phyloP scores from a whole-genome alignment of 2,797 vertebrate species.

The Argya squamiceps region DNA sequence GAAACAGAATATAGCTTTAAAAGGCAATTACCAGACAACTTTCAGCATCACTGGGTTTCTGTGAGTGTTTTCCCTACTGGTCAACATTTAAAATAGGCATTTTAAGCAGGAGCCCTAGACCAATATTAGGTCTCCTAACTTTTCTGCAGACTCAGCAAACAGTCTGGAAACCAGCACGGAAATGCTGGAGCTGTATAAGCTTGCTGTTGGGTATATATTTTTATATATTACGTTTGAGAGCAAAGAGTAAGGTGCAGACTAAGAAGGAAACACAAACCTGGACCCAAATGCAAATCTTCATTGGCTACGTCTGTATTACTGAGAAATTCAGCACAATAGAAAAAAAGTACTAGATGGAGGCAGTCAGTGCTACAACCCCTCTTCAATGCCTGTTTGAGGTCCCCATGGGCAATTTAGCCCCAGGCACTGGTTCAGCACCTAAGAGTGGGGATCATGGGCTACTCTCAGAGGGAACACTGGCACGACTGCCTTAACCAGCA shows the following conservation, averaged over 20 bases:
- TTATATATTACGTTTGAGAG: rapidly evolving
- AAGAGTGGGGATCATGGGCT: rapidly evolving
- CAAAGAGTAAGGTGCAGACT: background rate
- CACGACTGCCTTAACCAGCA: background rate
- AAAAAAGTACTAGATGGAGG: background rate
- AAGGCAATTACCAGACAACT: background rate
- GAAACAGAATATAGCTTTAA: background rate
- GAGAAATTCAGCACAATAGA: background rate
- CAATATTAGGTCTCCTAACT: background rate
- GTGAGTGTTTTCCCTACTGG: background rate
- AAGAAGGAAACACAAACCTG: background rate
- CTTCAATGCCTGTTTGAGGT: background rate
- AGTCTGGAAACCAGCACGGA: background rate
- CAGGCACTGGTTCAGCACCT: background rate
- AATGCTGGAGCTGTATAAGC: background rate
- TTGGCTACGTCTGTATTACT: background rate
- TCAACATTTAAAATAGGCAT: background rate
- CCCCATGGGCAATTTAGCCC: background rate
- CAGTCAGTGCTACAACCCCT: background rate
- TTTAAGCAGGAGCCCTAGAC: background rate
- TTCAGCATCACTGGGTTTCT: background rate
- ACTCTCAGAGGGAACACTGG: rapidly evolving
- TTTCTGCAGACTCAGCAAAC: background rate
- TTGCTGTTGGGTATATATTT: background rate
- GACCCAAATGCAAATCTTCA: background rate